Conservation (phyloP, 2,797 vertebrate genomes). For the Hyperoplus lanceolatus region DNA sequence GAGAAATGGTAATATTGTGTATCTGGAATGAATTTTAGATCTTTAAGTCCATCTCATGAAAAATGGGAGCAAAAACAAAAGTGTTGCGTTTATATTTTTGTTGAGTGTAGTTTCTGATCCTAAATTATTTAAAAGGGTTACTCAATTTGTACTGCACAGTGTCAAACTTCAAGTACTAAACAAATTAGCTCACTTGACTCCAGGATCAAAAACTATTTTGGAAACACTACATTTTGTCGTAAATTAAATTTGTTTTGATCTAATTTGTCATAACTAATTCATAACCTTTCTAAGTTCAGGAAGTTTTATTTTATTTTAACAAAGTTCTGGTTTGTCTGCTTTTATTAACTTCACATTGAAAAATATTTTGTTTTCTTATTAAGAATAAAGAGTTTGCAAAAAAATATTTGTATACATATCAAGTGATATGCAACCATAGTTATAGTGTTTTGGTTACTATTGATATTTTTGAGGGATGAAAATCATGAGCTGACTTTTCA, state of each 20-base stretch:
- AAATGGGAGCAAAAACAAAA: too few relatives aligned
- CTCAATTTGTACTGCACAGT: background rate
- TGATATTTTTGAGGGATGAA: background rate
- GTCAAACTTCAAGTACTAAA: background rate
- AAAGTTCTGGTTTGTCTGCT: background rate
- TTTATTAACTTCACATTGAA: background rate
- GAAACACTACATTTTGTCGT: background rate
- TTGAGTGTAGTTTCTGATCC: background rate
- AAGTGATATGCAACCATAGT: too few relatives aligned
- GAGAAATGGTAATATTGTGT: too few relatives aligned
- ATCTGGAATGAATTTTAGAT: too few relatives aligned
- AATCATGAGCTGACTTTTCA: conserved; percentile 24
- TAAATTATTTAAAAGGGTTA: background rate
- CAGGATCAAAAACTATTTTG: background rate
- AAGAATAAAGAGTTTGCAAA: background rate
- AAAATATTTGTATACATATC: background rate
- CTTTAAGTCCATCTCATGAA: too few relatives aligned
- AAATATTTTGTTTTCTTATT: background rate
- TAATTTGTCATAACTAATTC: background rate
- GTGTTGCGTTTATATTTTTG: too few relatives aligned
- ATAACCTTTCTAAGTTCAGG: background rate
- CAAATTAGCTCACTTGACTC: background rate
- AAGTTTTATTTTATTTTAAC: background rate
- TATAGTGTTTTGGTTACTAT: background rate
- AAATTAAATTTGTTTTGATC: background rate